Evolutionary conservation across 2,113 vertebrate species (phyloP), one percentile per base, ranked within the genome.

Genomic region (Atlantisia rogersi): DNA sequence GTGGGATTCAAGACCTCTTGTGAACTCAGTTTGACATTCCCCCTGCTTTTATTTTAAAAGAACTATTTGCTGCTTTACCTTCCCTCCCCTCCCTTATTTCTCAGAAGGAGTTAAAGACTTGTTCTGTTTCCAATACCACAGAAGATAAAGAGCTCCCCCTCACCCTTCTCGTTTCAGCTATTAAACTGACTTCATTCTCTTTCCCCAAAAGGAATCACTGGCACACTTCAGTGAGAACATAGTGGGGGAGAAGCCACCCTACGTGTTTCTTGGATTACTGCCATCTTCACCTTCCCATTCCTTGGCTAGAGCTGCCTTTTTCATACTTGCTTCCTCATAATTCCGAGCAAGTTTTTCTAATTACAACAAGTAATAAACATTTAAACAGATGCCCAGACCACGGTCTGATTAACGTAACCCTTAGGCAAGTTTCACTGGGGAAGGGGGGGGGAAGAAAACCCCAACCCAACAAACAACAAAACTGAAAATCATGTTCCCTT

Each of bases 391-490:
- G 89, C 86, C 64, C 60, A 86, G 69, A 84, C 73, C 91, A 88
- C 35, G 24, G 89, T 35, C 65, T 68, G 83, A 96, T 95, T 95
- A 97, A 75, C 89, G 81, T 35, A 95, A 94, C 95, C 95, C 95
- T 89, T 2, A 87, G 93, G 96, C 96, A 84, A 95, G 95, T 97
- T 96, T 97, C 77, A 7, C 4, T 28, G 69, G 44, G 44, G 21
- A 48, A 52, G 7, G 35, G 31, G 21, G 10, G 18, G 24, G 48
- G 16, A 50, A 37, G 16, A 10, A 19, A 48, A 17, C 3, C 16
- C n/a, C 53, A 88, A 52, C 39, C 4, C 32, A 55, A 70, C 37
- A 78, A 12, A 12, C n/a, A 83, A 75, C 21, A n/a, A 52, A 4
- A 89, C 44, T 18, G 44, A 46, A 46, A 10, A 28, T 70, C 50